Conservation (phyloP, 2,797 vertebrate genomes). For the Fistularia commersonii region DNA sequence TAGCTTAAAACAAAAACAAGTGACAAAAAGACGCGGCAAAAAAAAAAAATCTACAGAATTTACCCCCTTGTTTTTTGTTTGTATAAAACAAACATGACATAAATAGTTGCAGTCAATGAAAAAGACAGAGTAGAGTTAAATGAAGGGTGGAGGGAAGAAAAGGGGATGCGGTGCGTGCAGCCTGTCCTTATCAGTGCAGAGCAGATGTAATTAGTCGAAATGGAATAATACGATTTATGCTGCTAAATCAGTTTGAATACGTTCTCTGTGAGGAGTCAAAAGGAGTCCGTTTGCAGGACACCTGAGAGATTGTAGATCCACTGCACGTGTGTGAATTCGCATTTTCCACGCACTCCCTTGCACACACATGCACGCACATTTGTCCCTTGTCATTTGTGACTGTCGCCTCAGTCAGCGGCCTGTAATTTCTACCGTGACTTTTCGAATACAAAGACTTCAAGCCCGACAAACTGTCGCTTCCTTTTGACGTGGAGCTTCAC, state of each 20-base stretch:
- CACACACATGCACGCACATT: background rate
- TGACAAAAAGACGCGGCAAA: no score
- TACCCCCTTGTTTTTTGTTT: slow-evolving; percentile 6
- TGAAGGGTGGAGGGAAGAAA: slow-evolving; percentile 1
- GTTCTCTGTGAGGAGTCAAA: slow-evolving; percentile 46
- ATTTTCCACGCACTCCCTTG: background rate
- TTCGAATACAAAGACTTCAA: no score
- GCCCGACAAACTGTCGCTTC: no score
- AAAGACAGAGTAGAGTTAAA: slow-evolving; percentile 1
- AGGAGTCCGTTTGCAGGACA: slow-evolving; percentile 57
- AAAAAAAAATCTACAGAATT: slow-evolving; percentile 1
- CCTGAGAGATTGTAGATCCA: slow-evolving; percentile 47
- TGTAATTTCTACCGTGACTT: no score
- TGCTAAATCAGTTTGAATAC: slow-evolving; percentile 59
- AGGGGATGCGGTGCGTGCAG: slow-evolving; percentile 10
- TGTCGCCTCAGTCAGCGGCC: no score
- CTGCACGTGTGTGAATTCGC: background rate
- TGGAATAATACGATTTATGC: slow-evolving; percentile 69
- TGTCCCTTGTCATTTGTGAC: no score
- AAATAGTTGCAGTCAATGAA: slow-evolving; percentile 16
- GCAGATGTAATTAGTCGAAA: slow-evolving; percentile 66
- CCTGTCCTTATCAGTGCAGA: slow-evolving; percentile 25
- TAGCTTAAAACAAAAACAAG: no score
- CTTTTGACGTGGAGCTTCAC: no score
- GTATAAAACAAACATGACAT: slow-evolving; percentile 24